Percentiles rank a stretch among this genome's conserved stretches.
Evolutionary conservation across 2,888 invertebrate genomes (phyloP).

Genomic region (Cybosia mesomella): DNA sequence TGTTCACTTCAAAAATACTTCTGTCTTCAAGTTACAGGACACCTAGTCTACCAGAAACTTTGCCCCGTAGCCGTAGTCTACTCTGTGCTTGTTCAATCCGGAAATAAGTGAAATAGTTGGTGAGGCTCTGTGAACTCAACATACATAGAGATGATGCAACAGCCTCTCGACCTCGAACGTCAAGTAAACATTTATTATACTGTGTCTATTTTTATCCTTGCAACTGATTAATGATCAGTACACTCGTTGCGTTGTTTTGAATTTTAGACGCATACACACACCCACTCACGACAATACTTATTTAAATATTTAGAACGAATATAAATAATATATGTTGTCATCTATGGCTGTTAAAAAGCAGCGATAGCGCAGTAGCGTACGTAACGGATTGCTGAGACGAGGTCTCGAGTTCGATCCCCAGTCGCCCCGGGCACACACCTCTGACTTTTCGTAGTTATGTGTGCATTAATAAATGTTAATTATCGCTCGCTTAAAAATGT

Average conservation of each 20-base stretch:
- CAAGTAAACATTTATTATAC: constrained; percentile 50
- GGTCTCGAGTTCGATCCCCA: too few relatives aligned
- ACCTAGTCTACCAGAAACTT: too few relatives aligned
- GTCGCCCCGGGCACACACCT: too few relatives aligned
- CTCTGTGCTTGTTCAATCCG: constrained; percentile 34
- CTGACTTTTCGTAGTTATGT: too few relatives aligned
- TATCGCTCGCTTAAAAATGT: too few relatives aligned
- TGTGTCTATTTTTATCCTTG: constrained; percentile 63
- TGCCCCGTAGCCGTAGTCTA: constrained; percentile 26
- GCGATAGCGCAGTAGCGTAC: too few relatives aligned
- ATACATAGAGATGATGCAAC: constrained; percentile 45
- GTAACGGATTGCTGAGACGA: too few relatives aligned
- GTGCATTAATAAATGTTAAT: too few relatives aligned
- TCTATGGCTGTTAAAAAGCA: too few relatives aligned
- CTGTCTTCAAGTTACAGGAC: too few relatives aligned
- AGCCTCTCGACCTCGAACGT: constrained; percentile 60
- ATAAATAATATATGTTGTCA: neutral
- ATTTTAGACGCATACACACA: constrained; percentile 41
- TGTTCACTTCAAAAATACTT: too few relatives aligned
- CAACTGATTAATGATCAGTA: constrained; percentile 58
- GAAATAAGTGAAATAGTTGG: constrained; percentile 32
- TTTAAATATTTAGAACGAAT: neutral
- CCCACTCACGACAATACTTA: neutral
- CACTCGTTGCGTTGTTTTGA: neutral
- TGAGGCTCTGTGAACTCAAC: constrained; percentile 38